Conservation (phyloP, 2,797 vertebrate genomes). For the Melanotaenia trifasciata region DNA sequence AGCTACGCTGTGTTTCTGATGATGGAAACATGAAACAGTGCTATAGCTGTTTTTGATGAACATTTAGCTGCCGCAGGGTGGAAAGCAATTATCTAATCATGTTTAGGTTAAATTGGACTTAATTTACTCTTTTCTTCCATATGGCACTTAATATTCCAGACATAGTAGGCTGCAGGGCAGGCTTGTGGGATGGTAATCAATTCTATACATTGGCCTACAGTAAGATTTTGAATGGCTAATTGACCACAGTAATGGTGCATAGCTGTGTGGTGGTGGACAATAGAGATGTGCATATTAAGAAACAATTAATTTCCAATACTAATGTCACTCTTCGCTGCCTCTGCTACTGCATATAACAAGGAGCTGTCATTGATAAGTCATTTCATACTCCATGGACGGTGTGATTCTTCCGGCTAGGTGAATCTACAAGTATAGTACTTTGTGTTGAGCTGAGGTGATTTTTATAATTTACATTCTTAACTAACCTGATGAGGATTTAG, state of each 20-base stretch:
- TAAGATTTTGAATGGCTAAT: conserved; percentile 82
- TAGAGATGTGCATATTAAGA: conserved; percentile 83
- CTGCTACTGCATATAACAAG: conserved; percentile 76
- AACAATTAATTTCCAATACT: conserved; percentile 86
- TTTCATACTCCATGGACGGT: conserved; percentile 75
- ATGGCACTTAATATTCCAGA: conserved; percentile 72
- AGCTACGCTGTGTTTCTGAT: conserved; percentile 17
- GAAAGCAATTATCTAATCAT: conserved; percentile 42
- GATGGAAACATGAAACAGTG: conserved; percentile 15
- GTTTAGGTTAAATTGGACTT: conserved; percentile 55
- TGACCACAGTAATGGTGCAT: conserved; percentile 85
- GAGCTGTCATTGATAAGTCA: conserved; percentile 81
- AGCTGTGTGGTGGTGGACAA: conserved; percentile 72
- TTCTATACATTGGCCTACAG: conserved; percentile 76
- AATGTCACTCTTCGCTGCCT: conserved; percentile 79
- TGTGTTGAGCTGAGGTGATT: conserved; percentile 22
- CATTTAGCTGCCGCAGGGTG: conserved; percentile 29
- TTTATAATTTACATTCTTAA: conserved; percentile 8
- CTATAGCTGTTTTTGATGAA: conserved; percentile 30
- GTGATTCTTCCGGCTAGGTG: conserved; percentile 54
- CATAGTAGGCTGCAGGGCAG: conserved; percentile 65
- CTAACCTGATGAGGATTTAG: not conserved
- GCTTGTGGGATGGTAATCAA: conserved; percentile 76
- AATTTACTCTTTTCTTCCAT: conserved; percentile 42
- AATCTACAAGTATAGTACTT: conserved; percentile 29